Percentiles rank a stretch among this genome's conserved stretches.
Evolutionary conservation across 1,140 invertebrate species (phyloP).

Genomic region (Teleopsis dalmanni): DNA sequence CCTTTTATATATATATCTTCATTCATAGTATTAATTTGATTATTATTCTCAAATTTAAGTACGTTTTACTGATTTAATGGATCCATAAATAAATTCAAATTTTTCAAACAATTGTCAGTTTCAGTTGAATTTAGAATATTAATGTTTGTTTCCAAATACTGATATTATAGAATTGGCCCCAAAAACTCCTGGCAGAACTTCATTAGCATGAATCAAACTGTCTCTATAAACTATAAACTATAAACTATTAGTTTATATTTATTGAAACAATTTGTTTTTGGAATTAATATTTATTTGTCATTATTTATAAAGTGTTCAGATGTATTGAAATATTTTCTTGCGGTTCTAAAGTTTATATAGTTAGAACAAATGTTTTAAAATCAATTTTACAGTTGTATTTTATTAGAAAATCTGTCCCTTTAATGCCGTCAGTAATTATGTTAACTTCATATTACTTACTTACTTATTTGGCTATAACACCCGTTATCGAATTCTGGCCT

Average conservation of each 20-base stretch:
- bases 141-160: no score
- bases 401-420: background rate
- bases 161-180: background rate
- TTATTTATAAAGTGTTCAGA: background rate
- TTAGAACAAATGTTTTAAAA: background rate
- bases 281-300: background rate
- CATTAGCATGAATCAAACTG: background rate
- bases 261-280: background rate
- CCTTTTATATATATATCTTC: background rate
- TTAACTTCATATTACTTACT: background rate
- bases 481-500: no score
- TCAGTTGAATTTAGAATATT: background rate
- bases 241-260: background rate
- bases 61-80: background rate
- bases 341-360: background rate
- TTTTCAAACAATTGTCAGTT: background rate
- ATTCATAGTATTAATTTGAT: background rate
- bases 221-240: background rate
- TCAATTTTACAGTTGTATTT: background rate
- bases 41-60: background rate
- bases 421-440: conserved; percentile 1
- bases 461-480: no score
- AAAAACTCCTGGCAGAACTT: background rate
- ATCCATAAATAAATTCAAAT: background rate
- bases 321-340: background rate